Evolutionary conservation across 2,797 vertebrate genomes (phyloP).

Genomic region (Rhabdomys pumilio): DNA sequence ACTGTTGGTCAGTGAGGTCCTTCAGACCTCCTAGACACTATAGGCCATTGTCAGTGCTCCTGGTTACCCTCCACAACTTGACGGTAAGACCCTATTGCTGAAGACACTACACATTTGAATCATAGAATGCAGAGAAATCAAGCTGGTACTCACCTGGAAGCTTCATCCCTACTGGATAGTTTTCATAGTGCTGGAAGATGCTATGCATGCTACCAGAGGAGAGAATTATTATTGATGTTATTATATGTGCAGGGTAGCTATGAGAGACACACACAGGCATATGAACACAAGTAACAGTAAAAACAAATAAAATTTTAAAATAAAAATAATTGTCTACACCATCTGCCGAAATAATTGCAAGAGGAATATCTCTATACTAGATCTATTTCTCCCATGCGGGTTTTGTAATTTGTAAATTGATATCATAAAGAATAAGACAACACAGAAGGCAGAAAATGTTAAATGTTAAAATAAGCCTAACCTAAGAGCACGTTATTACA

Average conservation of each 20-base stretch:
- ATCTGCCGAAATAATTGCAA: constrained; percentile 25
- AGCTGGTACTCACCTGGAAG: not conserved
- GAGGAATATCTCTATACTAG: constrained; percentile 25
- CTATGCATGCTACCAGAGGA: not conserved
- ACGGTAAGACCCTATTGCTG: not conserved
- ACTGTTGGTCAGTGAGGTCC: not conserved
- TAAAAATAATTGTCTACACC: constrained; percentile 23
- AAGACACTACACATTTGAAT: not conserved
- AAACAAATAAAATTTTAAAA: not conserved
- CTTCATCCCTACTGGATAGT: not conserved
- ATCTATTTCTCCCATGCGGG: not conserved
- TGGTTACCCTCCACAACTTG: not conserved
- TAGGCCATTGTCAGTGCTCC: not conserved
- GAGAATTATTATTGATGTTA: not conserved
- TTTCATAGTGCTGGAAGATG: not conserved
- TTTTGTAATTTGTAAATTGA: constrained; percentile 3
- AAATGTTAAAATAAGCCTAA: constrained; percentile 53
- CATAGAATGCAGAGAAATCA: not conserved
- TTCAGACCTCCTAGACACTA: not conserved
- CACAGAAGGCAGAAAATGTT: constrained; percentile 43
- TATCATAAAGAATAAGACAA: constrained; percentile 60
- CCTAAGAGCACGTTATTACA: constrained; percentile 12
- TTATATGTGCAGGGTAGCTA: too few species aligned
- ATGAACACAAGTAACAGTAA: not conserved
- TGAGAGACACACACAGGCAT: not conserved